Conservation (phyloP, 2,797 vertebrate species). For the Gymnoscopelus braueri region DNA sequence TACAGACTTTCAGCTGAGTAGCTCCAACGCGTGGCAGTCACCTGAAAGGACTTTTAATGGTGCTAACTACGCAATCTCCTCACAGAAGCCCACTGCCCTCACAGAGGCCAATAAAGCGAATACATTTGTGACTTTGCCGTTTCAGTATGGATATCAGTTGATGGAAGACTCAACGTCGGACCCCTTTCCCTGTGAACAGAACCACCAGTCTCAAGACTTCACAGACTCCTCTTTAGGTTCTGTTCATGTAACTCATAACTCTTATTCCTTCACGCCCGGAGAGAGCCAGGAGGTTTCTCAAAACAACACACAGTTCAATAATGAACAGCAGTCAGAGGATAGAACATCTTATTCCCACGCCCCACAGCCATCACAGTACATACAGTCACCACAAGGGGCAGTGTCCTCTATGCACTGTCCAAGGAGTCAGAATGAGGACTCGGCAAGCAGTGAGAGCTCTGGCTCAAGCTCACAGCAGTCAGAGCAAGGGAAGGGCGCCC, state of each 20-base stretch:
- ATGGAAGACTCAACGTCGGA: slow-evolving; percentile 83
- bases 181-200: slow-evolving; percentile 77
- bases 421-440: slow-evolving; percentile 78
- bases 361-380: slow-evolving; percentile 75
- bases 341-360: slow-evolving; percentile 78
- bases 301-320: slow-evolving; percentile 76
- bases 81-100: slow-evolving; percentile 83
- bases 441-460: slow-evolving; percentile 82
- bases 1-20: slow-evolving; percentile 85
- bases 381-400: slow-evolving; percentile 75
- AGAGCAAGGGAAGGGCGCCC: slow-evolving; percentile 80
- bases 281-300: slow-evolving; percentile 82
- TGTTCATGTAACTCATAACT: slow-evolving; percentile 78
- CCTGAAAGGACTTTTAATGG: slow-evolving; percentile 88
- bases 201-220: slow-evolving; percentile 80
- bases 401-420: slow-evolving; percentile 78
- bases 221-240: slow-evolving; percentile 74
- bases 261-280: slow-evolving; percentile 83
- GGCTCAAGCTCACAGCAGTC: slow-evolving; percentile 82
- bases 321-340: slow-evolving; percentile 77
- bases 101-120: slow-evolving; percentile 80
- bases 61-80: slow-evolving; percentile 84
- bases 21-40: slow-evolving; percentile 85
- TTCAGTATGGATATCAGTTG: slow-evolving; percentile 87
- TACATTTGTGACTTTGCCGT: slow-evolving; percentile 76